Base-by-base conservation (phyloP, 2,888 invertebrate genomes). In the Magallana nippona region DNA sequence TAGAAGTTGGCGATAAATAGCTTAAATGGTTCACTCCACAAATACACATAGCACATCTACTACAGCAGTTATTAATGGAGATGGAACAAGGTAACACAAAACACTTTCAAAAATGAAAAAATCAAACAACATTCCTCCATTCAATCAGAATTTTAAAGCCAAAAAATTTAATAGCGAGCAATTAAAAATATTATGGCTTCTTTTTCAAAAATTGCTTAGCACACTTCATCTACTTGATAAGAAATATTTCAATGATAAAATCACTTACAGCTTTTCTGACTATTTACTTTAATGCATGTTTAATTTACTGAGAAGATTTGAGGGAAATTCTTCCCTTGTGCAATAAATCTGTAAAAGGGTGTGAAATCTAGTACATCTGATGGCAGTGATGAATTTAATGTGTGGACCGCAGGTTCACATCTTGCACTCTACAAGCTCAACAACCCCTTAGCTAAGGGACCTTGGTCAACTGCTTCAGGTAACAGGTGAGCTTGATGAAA, bases 141-240 rank as follows among this genome's bases (percentile, higher is more conserved):
- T 44, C 44, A 44, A 44, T 44, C 44, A 13, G 60, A 60, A 22
- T 63, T 63, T 22, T 71, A 71, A 22, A 71, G 71, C 71, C 5
- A 71, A 71, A 71, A 27, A 11, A 62, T 2, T 62, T 62, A 62
- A 62, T 19, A 62, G 62, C 1, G 32, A 71, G 71, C 71, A 71
- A 71, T 71, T 71, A 71, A 71, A 71, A 71, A 71, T 71, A 71
- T 71, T 71, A 71, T 71, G 32, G 71, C 71, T 22, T 71, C 71
- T 27, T 15, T 27, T 27, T 15, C 15, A 10, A 1, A 22, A 22
- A 13, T 71, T 22, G 71, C 71, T 71, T 32, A 22, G 32, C 27
- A 71, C 71, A 71, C 71, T 71, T 71, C 22, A 71, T 71, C 71
- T 71, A 71, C 71, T 27, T 13, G 71, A 71, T 71, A 71, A 71